A percentile compares a stretch with the other conserved stretches of the same genome.
Conservation (phyloP, 2,888 invertebrate genomes). For the Drosophila villosipedis region DNA sequence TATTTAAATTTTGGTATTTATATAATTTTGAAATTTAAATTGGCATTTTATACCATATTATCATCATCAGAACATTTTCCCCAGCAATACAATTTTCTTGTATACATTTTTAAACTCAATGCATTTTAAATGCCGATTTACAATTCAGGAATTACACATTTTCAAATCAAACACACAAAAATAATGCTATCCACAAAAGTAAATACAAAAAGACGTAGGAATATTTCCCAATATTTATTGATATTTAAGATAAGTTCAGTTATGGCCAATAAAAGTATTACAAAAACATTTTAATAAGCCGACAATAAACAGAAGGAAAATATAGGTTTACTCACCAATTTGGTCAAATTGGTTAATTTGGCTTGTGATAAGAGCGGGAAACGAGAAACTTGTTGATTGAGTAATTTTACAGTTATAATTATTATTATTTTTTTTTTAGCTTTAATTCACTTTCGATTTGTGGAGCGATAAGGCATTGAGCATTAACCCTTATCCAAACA, state of each 20-base stretch:
- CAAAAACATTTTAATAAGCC: constrained; percentile 2
- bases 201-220: not conserved
- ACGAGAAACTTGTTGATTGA: constrained; percentile 40
- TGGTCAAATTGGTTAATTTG: constrained; percentile 37
- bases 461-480: constrained; percentile 36
- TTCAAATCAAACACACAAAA: not conserved
- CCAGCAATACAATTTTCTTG: too few relatives aligned
- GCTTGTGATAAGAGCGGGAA: constrained; percentile 40
- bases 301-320: constrained; percentile 8
- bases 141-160: not conserved
- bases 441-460: constrained; percentile 59
- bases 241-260: not conserved
- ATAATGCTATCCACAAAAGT: not conserved
- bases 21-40: too few relatives aligned
- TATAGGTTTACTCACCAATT: constrained; percentile 46
- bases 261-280: constrained; percentile 3
- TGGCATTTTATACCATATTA: too few relatives aligned
- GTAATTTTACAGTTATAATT: constrained; percentile 45
- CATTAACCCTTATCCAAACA: constrained; percentile 41
- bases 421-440: constrained; percentile 33
- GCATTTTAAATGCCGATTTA: not conserved
- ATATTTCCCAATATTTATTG: not conserved
- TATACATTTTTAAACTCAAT: not conserved
- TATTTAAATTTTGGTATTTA: not conserved
- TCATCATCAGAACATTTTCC: too few relatives aligned